phyloP scores from a whole-genome alignment of 2,797 vertebrate species.

The Acipenser oxyrinchus region DNA sequence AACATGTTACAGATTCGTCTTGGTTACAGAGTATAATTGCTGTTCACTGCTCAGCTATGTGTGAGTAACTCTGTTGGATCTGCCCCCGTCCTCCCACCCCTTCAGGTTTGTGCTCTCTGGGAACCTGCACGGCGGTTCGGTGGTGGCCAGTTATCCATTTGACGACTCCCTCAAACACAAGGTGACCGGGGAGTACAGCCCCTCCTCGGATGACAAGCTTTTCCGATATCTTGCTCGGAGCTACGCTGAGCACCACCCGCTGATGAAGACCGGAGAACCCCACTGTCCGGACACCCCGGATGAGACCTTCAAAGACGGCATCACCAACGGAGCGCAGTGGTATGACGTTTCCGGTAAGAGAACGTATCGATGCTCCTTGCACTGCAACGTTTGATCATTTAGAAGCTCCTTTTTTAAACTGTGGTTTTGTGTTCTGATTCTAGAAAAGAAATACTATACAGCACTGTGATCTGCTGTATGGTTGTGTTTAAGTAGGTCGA shows the following conservation, averaged over 20 bases:
- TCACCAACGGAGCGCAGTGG: conserved; percentile 91
- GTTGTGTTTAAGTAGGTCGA: too few species aligned
- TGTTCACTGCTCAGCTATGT: too few species aligned
- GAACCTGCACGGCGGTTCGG: conserved; percentile 88
- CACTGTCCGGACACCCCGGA: conserved; percentile 55
- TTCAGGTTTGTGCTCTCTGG: conserved; percentile 88
- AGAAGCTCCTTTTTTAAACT: too few species aligned
- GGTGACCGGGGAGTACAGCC: conserved; percentile 69
- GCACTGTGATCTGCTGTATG: too few species aligned
- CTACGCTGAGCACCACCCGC: conserved; percentile 78
- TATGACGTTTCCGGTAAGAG: conserved; percentile 85
- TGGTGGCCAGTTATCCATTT: conserved; percentile 95
- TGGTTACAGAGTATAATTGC: too few species aligned
- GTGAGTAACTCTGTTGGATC: background rate
- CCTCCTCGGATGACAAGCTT: conserved; percentile 77
- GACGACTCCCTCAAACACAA: conserved; percentile 76
- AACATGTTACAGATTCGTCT: too few species aligned
- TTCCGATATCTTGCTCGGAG: conserved; percentile 79
- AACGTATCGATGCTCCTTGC: too few species aligned
- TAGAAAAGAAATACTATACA: too few species aligned
- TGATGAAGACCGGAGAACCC: conserved; percentile 85
- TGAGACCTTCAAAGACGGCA: conserved; percentile 81
- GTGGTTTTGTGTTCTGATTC: too few species aligned
- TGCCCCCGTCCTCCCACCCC: background rate
- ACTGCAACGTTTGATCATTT: too few species aligned